phyloP scores from a whole-genome alignment of 2,888 invertebrate species.

The Polymixis lichenea region DNA sequence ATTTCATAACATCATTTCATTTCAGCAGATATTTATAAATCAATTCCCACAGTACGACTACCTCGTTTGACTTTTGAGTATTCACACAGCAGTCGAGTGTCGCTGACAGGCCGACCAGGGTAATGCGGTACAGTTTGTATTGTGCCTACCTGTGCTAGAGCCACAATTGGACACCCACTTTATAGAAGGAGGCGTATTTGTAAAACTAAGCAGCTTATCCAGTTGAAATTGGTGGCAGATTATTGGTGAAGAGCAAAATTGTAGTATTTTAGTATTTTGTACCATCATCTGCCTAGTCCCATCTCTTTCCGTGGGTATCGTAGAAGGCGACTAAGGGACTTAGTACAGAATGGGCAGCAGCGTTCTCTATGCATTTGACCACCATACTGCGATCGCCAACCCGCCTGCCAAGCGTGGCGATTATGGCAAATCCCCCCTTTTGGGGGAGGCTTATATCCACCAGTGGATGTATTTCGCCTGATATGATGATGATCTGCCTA shows the following conservation, averaged over 20 bases:
- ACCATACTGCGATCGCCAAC: no score
- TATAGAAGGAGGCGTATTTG: neutral
- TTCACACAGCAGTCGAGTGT: constrained; percentile 31
- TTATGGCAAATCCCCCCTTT: no score
- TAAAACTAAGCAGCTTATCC: constrained; percentile 1
- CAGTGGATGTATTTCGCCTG: no score
- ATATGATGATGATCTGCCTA: no score
- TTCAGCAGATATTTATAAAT: no score
- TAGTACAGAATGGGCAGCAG: no score
- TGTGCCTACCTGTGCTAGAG: constrained; percentile 12
- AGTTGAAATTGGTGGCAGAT: neutral
- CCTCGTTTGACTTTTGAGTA: constrained; percentile 26
- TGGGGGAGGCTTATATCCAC: no score
- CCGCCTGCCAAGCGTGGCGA: no score
- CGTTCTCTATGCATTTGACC: no score
- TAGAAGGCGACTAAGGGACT: no score
- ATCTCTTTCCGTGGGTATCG: no score
- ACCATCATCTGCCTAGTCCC: no score
- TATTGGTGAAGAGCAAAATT: neutral
- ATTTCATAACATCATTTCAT: neutral
- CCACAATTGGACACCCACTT: neutral
- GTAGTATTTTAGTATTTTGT: neutral
- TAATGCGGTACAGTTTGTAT: constrained; percentile 27
- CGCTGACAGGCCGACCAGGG: constrained; percentile 30
- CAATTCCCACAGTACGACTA: constrained; percentile 7